These are phyloP conservation scores for Daphoenositta chrysoptera DNA, from an alignment of 2,113 vertebrate genomes.

Conservation along the genomic window DNA sequence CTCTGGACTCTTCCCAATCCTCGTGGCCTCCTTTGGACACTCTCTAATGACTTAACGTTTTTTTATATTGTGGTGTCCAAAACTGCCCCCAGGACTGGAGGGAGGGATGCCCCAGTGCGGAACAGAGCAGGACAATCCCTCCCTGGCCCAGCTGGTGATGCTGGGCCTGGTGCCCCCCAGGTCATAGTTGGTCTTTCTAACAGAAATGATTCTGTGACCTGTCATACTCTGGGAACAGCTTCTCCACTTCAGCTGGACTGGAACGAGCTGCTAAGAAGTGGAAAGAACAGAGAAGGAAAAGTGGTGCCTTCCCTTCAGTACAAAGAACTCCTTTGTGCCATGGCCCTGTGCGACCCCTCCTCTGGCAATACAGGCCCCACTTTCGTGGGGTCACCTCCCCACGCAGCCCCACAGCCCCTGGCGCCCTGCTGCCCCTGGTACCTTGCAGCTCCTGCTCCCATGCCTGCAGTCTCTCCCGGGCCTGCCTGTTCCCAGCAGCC, in stretches of 20 bases:
- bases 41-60: neutral
- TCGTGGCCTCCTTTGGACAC: neutral
- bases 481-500: constrained; percentile 68
- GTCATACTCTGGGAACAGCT: neutral
- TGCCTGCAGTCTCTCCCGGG: constrained; percentile 66
- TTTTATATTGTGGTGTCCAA: neutral
- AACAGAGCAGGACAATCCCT: neutral
- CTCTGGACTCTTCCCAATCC: neutral
- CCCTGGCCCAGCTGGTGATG: neutral
- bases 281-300: neutral
- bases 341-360: neutral
- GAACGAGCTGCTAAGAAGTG: neutral
- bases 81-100: neutral
- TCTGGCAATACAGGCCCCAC: accelerated
- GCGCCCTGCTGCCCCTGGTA: neutral
- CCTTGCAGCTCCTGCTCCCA: constrained; percentile 48
- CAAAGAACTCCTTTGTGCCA: neutral
- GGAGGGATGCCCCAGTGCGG: neutral
- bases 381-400: neutral
- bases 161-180: neutral
- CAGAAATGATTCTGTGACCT: neutral
- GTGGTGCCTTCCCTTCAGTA: neutral
- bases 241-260: neutral
- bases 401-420: accelerated
- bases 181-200: neutral